Conservation (phyloP, 1,140 invertebrate species). For the Geopemphigus sp. region DNA sequence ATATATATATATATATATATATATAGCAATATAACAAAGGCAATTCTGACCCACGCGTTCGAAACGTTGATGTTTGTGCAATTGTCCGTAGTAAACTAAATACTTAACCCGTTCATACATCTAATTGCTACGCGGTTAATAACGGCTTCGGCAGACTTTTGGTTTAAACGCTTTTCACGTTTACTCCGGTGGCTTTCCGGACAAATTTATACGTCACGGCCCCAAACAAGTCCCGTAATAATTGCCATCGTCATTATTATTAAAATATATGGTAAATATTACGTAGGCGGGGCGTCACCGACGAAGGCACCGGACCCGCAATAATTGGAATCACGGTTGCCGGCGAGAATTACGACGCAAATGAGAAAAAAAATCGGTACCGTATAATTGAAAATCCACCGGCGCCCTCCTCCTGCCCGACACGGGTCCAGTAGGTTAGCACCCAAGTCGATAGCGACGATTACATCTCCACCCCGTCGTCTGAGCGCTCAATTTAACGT, state of each 20-base stretch:
- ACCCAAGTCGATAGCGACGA: background rate
- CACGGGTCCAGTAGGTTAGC: too few relatives aligned
- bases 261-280: slow-evolving; percentile 4
- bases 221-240: background rate
- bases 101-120: too few relatives aligned
- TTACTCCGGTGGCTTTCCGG: background rate
- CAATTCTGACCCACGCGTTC: too few relatives aligned
- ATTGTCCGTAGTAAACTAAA: too few relatives aligned
- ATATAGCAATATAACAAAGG: background rate
- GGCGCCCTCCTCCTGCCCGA: background rate
- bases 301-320: background rate
- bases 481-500: slow-evolving; percentile 44
- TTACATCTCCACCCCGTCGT: slow-evolving; percentile 17
- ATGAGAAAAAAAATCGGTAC: slow-evolving; percentile 34
- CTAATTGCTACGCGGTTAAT: too few relatives aligned
- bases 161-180: background rate
- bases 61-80: too few relatives aligned
- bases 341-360: slow-evolving; percentile 12
- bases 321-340: slow-evolving; percentile 22
- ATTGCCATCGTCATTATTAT: background rate
- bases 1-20: too few relatives aligned
- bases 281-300: background rate
- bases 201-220: background rate
- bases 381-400: slow-evolving; percentile 20
- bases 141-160: background rate